Base-by-base conservation (phyloP, 2,888 invertebrate species). In the Tenthredo amoena region DNA sequence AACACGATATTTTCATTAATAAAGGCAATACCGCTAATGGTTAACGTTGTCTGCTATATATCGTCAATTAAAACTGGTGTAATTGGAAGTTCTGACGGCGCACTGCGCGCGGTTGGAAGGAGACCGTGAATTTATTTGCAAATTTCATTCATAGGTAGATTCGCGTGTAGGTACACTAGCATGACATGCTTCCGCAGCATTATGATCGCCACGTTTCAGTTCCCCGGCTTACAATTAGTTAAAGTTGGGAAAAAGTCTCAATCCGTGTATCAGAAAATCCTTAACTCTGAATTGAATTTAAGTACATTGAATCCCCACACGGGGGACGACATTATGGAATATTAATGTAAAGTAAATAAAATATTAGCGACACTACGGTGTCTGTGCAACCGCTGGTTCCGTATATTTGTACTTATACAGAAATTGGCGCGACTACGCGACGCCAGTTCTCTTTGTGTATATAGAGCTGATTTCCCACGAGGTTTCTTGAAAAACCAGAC, bases 311-410 rank as follows among this genome's bases (percentile, higher is more conserved):
- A 34, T 31, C 5, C 18, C 2, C 18, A 34, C 18, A 68, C 31
- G 6, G 15, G 18, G 15, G 18, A 68, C 5, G 34, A 68, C 12
- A 34, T 68, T 68, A 34, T 34, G 68, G 15, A 34, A 34, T 68
- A 71, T 65, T 40, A 68, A 82, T 81, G 31, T 55, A 81, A 43
- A 71, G 85, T 47, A 83, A 62, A 83, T 85, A 83, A 85, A 72
- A 58, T 84, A 62, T 84, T 26, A 76, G 62, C 76, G 76, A 84
- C 43, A 72, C n/a, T 26, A 26, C 34, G 34, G 21, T 21, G 72
- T 71, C 71, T 71, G 40, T 21, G 43, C 12, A 43, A n/a, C 5
- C 68, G 68, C 34, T 3, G 34, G 18, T 34, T 34, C 55, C 31
- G 12, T 50, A 21, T 81, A 21, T 55, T 55, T 62, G 62, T 62